These are phyloP conservation scores for Onychomys leucogaster DNA, from an alignment of 2,797 vertebrate genomes.

Conservation along the genomic window DNA sequence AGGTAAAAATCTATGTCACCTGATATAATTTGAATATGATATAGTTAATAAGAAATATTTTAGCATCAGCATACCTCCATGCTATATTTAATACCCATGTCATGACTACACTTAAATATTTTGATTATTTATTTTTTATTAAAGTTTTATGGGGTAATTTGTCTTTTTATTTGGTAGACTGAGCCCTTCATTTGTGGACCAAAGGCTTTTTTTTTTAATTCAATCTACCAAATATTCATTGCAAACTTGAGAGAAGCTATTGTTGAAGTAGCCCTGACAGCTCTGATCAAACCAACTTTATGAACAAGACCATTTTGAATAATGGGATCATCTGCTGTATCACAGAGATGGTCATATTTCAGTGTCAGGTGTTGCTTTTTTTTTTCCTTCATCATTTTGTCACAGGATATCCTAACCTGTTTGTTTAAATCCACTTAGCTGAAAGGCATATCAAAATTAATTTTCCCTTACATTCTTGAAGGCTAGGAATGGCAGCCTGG, in stretches of 20 bases:
- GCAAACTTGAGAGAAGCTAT: neutral
- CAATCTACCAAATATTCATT: neutral
- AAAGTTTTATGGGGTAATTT: neutral
- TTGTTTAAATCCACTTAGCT: neutral
- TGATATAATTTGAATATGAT: neutral
- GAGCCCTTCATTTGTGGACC: neutral
- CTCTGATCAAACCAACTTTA: neutral
- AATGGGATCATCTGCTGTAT: neutral
- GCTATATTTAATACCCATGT: neutral
- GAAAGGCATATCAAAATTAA: neutral
- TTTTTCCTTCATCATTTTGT: neutral
- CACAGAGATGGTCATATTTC: neutral
- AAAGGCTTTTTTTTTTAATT: no score
- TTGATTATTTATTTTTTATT: slow-evolving; percentile 2
- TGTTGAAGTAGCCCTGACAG: neutral
- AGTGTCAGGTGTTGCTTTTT: neutral
- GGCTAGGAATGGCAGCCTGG: neutral
- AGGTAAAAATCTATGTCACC: neutral
- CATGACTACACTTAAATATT: neutral
- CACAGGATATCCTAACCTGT: neutral
- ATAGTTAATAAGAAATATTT: neutral
- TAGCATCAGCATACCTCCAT: neutral
- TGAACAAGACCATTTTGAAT: neutral
- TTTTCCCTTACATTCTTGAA: neutral
- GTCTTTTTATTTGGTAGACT: neutral